phyloP scores from a whole-genome alignment of 2,797 vertebrate genomes.

The Lindbergichthys nudifrons region DNA sequence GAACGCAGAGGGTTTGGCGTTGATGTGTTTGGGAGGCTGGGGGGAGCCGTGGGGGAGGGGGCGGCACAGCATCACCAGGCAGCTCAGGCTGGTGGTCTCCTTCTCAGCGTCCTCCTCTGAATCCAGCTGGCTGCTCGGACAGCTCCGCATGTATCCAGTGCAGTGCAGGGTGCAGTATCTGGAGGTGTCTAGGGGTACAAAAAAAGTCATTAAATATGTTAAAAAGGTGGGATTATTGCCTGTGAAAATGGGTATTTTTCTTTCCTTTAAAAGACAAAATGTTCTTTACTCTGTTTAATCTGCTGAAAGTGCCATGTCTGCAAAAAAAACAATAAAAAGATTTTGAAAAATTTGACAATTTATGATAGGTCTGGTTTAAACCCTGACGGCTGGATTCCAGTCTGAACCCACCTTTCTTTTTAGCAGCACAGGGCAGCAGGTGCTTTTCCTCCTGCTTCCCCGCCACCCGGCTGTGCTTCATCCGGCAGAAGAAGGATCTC shows the following conservation, averaged over 20 bases:
- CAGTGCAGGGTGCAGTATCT: constrained; percentile 97
- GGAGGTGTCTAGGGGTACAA: constrained; percentile 78
- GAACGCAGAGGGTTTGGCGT: constrained; percentile 91
- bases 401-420: constrained; percentile 90
- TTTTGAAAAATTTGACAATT: too few relatives aligned
- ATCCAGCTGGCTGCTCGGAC: constrained; percentile 92
- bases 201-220: background rate
- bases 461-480: constrained; percentile 92
- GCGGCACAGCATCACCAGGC: constrained; percentile 93
- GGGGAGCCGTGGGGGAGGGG: constrained; percentile 87
- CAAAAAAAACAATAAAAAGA: too few relatives aligned
- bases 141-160: constrained; percentile 95
- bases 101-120: constrained; percentile 89
- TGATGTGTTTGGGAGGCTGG: constrained; percentile 86
- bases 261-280: too few relatives aligned
- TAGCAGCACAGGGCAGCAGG: constrained; percentile 86
- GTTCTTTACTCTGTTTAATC: too few relatives aligned
- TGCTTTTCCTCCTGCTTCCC: constrained; percentile 90
- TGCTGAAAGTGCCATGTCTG: too few relatives aligned
- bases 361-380: too few relatives aligned
- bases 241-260: too few relatives aligned
- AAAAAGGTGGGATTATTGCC: too few relatives aligned
- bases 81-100: constrained; percentile 90
- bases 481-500: constrained; percentile 96
- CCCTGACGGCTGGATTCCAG: too few relatives aligned